phyloP scores from a whole-genome alignment of 2,113 vertebrate genomes.

The Mohoua ochrocephala region DNA sequence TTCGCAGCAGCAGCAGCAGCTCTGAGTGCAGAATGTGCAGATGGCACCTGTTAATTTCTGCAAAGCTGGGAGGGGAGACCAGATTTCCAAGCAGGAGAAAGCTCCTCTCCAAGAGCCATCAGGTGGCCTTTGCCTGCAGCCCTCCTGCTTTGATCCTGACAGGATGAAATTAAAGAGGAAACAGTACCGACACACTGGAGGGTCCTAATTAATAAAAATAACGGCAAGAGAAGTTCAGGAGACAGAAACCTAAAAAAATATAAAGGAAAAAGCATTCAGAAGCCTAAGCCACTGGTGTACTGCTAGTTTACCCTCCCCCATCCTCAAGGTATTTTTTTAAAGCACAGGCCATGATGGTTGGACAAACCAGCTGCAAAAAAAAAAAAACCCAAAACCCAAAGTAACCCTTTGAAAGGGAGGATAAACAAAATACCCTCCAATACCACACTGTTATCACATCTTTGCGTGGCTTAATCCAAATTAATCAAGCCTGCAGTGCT shows the following conservation, averaged over 20 bases:
- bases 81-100: neutral
- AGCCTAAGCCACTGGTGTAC: neutral
- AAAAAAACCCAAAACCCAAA: neutral
- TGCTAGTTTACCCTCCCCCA: neutral
- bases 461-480: accelerated
- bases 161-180: neutral
- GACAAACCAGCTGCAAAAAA: neutral
- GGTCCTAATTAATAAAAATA: accelerated
- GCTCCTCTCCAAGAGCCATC: neutral
- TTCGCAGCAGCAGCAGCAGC: neutral
- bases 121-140: neutral
- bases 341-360: neutral
- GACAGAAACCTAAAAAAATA: neutral
- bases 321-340: neutral
- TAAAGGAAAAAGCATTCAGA: neutral
- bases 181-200: accelerated
- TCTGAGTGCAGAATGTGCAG: neutral
- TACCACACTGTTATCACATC: accelerated
- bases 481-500: neutral
- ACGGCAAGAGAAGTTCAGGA: neutral
- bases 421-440: neutral
- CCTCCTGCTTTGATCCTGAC: neutral
- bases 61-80: neutral
- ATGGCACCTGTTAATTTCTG: neutral
- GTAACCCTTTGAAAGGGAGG: accelerated